Evolutionary conservation across 2,113 vertebrate genomes (phyloP).

Genomic region (Gnathonemus longibarbis): DNA sequence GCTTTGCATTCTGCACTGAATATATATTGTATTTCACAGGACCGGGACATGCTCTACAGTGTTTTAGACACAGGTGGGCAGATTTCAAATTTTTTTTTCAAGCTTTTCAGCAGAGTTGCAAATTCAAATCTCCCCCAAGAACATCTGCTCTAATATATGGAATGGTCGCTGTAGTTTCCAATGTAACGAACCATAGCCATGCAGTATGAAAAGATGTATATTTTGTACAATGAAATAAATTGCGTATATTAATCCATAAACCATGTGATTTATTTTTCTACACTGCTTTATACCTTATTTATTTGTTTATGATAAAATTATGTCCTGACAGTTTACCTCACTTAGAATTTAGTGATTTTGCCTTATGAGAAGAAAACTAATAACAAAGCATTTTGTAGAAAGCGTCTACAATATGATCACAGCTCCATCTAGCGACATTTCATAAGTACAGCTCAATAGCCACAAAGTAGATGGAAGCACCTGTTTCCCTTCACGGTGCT

Average conservation of each 20-base stretch:
- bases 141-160: constrained; percentile 9
- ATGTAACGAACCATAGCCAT: constrained; percentile 9
- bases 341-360: constrained; percentile 11
- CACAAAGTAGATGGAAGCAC: neutral
- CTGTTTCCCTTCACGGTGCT: constrained; percentile 4
- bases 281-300: constrained; percentile 12
- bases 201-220: constrained; percentile 14
- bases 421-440: constrained; percentile 61
- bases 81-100: neutral
- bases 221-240: constrained; percentile 10
- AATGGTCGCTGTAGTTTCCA: neutral
- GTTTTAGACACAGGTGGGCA: neutral
- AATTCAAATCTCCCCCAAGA: constrained; percentile 8
- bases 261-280: constrained; percentile 11
- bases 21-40: neutral
- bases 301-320: constrained; percentile 20
- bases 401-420: constrained; percentile 42
- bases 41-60: neutral
- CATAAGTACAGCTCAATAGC: neutral
- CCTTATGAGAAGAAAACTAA: neutral
- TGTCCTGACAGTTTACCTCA: constrained; percentile 18
- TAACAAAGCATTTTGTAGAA: constrained; percentile 7
- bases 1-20: constrained; percentile 2
- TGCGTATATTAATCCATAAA: constrained; percentile 17
- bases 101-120: constrained; percentile 1